Evolutionary conservation across 2,797 vertebrate genomes (phyloP).

Genomic region (Cuniculus paca): DNA sequence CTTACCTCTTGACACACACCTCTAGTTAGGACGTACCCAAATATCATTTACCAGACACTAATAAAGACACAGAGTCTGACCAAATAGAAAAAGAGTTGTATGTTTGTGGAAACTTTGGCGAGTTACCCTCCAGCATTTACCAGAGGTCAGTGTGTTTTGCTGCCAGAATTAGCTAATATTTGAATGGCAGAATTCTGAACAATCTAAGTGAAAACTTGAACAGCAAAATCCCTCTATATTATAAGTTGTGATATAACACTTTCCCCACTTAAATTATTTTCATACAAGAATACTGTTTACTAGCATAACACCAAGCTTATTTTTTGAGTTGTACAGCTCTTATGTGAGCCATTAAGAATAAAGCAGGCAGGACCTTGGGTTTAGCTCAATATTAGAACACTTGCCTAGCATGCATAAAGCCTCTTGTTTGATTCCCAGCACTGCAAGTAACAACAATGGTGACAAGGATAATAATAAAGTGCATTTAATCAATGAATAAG

Average conservation of each 20-base stretch:
- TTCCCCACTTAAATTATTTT: not conserved
- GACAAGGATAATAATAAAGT: not conserved
- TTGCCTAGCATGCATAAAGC: not conserved
- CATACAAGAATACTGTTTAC: not conserved
- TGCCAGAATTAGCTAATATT: conserved; percentile 52
- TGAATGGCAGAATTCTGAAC: conserved; percentile 64
- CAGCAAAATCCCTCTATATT: not conserved
- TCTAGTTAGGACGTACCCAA: conserved; percentile 25
- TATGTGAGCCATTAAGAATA: not conserved
- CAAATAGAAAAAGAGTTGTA: not conserved
- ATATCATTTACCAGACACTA: conserved; percentile 7
- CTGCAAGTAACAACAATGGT: not conserved
- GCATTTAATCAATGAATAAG: not conserved
- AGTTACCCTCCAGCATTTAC: conserved; percentile 35
- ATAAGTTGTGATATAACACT: not conserved
- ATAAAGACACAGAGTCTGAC: not conserved
- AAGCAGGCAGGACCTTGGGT: not conserved
- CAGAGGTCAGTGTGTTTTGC: conserved; percentile 43
- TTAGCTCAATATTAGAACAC: not conserved
- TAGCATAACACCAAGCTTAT: conserved; percentile 1
- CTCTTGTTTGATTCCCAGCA: not conserved
- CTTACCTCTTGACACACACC: not conserved
- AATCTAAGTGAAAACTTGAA: conserved; percentile 32
- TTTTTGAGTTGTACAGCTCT: conserved; percentile 4
- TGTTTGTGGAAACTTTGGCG: conserved; percentile 50